Percentiles rank a stretch among this genome's conserved stretches.
Conservation (phyloP, 2,888 invertebrate species). For the Lomographa bimaculata region DNA sequence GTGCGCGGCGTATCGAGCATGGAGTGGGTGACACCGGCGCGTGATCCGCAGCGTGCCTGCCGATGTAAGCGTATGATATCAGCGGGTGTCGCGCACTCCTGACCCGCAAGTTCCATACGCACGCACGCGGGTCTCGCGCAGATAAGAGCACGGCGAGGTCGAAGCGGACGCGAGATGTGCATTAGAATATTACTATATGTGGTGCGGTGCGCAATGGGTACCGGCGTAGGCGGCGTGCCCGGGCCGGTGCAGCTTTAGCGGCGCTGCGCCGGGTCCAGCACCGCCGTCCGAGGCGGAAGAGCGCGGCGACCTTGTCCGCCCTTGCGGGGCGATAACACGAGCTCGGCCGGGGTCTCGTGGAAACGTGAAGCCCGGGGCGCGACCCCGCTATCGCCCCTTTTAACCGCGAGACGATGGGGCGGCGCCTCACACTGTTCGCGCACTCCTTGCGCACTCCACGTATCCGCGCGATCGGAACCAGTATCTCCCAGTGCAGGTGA, state of each 20-base stretch:
- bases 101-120: too few species aligned
- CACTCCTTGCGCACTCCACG: slow-evolving; percentile 46
- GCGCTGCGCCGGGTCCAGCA: slow-evolving; percentile 1
- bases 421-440: slow-evolving; percentile 57
- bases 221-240: neutral
- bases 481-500: slow-evolving; percentile 18
- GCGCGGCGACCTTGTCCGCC: slow-evolving; percentile 69
- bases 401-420: slow-evolving; percentile 52
- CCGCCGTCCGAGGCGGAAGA: slow-evolving; percentile 40
- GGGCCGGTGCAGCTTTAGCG: slow-evolving; percentile 4
- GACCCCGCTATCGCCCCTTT: slow-evolving; percentile 69
- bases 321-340: slow-evolving; percentile 61
- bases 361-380: slow-evolving; percentile 57
- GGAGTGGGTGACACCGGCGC: slow-evolving; percentile 11
- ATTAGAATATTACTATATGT: too few species aligned
- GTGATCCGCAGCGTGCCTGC: slow-evolving; percentile 22
- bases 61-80: slow-evolving; percentile 20
- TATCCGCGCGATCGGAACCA: slow-evolving; percentile 23
- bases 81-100: too few species aligned
- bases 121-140: slow-evolving; percentile 7
- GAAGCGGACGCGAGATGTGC: slow-evolving; percentile 44
- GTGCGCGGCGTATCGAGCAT: neutral
- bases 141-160: slow-evolving; percentile 31
- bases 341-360: slow-evolving; percentile 51
- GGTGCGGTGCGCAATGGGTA: too few species aligned